Evolutionary conservation across 2,888 invertebrate species (phyloP), one percentile per base, ranked within the genome.

Genomic region (Drosophila yooni): DNA sequence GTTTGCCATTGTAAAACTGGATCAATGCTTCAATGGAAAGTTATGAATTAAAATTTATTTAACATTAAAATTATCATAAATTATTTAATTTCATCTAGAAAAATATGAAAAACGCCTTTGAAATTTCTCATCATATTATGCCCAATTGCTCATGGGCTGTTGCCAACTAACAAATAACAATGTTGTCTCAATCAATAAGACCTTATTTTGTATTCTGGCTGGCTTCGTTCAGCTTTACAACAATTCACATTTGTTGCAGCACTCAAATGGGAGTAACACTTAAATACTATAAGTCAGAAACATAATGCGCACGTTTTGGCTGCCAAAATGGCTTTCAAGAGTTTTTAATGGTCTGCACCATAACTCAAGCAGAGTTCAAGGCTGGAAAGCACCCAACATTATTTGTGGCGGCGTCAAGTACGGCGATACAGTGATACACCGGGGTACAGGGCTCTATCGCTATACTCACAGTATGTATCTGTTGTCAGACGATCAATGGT

Each of bases 401-500:
- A 82, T 88, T 82, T 86, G 66, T 78, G 62, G 36, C 46, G 21
- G 0, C 33, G 8, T 46, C 33, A 48, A 50, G 11, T 46, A 25
- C 25, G 3, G 10, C 15, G 31, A 15, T 59, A 48, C n/a, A 48
- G 4, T 38, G 53, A 38, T 13, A 34, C 18, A 38, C n/a, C 10
- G 25, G 31, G n/a, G 4, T 4, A 18, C 5, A 53, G 25, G 10
- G 36, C n/a, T n/a, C 8, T 10, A 8, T 40, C 38, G 38, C 15
- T 40, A 58, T 93, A 96, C 98, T 97, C 94, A 98, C 98, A 98
- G 94, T 98, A 98, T 82, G 98, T 98, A 90, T 97, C 97, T 81
- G 96, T 97, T 83, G 97, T 98, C 86, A 98, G 95, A 88, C 97
- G 95, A 94, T 98, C 97, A 93, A 98, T 97, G 90, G 98, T 98